Conservation (phyloP, 2,113 vertebrate species). For the Apteryx owenii region DNA sequence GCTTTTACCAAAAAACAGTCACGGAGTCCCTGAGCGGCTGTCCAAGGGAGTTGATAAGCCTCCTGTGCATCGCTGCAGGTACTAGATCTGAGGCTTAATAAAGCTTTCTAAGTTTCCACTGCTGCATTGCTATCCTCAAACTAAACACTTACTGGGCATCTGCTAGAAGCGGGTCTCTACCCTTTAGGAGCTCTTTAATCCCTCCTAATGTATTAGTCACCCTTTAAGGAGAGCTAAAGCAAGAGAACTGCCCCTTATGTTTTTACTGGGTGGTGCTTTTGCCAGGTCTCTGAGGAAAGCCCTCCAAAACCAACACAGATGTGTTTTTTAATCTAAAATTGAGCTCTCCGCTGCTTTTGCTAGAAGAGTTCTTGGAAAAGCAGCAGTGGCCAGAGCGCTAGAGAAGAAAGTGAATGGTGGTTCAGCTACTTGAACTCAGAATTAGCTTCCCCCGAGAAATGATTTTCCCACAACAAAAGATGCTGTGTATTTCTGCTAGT, state of each 20-base stretch:
- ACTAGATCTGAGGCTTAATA: background rate
- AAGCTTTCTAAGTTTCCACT: background rate
- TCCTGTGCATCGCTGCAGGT: background rate
- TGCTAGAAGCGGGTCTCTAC: slow-evolving; percentile 19
- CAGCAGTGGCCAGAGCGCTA: background rate
- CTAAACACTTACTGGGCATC: slow-evolving; percentile 26
- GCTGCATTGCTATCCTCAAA: slow-evolving; percentile 1
- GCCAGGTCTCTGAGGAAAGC: background rate
- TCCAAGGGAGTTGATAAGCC: background rate
- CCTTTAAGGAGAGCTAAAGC: slow-evolving; percentile 33
- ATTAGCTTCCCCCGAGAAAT: background rate
- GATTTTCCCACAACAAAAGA: background rate
- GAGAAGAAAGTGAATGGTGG: background rate
- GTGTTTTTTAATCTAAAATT: background rate
- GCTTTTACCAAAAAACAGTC: slow-evolving; percentile 7
- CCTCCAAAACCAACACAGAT: background rate
- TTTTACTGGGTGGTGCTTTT: background rate
- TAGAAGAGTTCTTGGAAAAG: background rate
- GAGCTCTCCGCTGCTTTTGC: background rate
- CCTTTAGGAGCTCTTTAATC: slow-evolving; percentile 40
- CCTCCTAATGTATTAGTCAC: background rate
- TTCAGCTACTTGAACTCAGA: background rate
- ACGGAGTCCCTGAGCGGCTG: background rate
- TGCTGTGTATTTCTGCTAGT: background rate
- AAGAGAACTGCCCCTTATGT: background rate